These are phyloP conservation scores for Cherax quadricarinatus DNA, from an alignment of 1,140 invertebrate genomes.

Conservation along the genomic window DNA sequence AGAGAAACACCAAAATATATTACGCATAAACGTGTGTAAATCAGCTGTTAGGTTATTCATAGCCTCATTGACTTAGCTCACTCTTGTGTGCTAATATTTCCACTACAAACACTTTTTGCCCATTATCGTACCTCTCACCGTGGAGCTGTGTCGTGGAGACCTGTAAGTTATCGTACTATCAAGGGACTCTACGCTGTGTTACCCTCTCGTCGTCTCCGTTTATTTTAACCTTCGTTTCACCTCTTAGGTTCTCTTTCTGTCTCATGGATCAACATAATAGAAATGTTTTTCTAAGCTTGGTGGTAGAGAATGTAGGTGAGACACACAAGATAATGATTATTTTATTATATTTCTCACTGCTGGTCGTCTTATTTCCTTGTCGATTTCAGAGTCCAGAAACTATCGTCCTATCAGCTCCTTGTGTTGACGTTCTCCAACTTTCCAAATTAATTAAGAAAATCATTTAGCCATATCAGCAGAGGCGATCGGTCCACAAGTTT, in stretches of 20 bases:
- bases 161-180: constrained; percentile 14
- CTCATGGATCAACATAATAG: neutral
- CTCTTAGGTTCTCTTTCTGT: neutral
- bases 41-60: no score
- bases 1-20: no score
- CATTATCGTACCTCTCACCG: neutral
- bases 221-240: neutral
- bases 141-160: neutral
- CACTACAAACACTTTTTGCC: neutral
- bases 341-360: neutral
- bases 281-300: neutral
- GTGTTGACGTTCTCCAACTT: constrained; percentile 52
- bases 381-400: constrained; percentile 38
- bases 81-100: neutral
- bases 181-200: neutral
- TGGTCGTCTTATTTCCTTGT: constrained; percentile 4
- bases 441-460: constrained; percentile 71
- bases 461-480: constrained; percentile 66
- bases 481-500: constrained; percentile 67
- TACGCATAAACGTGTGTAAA: no score
- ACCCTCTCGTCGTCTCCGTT: neutral
- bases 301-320: neutral
- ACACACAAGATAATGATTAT: neutral
- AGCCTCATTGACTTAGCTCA: neutral
- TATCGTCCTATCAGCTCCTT: constrained; percentile 50